Evolutionary conservation across 1,140 invertebrate genomes (phyloP).

Genomic region (Eumeta japonica): DNA sequence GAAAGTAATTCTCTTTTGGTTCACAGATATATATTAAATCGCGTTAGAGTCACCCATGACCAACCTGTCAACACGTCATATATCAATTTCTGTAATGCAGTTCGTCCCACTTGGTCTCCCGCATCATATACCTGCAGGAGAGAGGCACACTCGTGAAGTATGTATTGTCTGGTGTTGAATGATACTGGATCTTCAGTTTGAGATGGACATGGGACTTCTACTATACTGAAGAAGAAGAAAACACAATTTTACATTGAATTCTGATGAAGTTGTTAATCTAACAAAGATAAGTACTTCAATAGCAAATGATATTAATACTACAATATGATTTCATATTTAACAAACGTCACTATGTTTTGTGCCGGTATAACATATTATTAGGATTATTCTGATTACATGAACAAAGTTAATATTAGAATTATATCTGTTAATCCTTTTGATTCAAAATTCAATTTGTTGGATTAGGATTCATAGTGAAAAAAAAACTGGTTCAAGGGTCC

Average conservation of each 20-base stretch:
- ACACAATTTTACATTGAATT: too few species aligned
- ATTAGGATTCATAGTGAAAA: too few species aligned
- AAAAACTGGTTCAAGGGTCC: too few species aligned
- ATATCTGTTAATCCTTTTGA: too few species aligned
- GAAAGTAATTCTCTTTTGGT: too few species aligned
- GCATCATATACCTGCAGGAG: conserved; percentile 48
- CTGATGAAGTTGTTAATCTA: too few species aligned
- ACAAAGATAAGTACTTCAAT: too few species aligned
- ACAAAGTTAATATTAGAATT: too few species aligned
- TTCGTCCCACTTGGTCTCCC: conserved; percentile 35
- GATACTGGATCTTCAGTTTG: conserved; percentile 34
- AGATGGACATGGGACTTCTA: conserved; percentile 42
- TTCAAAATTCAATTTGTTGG: too few species aligned
- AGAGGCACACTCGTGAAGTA: conserved; percentile 40
- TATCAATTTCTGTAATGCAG: conserved; percentile 34
- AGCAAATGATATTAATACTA: background rate
- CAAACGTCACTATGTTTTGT: background rate
- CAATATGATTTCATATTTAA: background rate
- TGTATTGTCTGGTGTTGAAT: conserved; percentile 44
- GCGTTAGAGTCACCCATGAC: conserved; percentile 1
- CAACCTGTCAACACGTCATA: conserved; percentile 47
- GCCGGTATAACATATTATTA: too few species aligned
- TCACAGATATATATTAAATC: too few species aligned
- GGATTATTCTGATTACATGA: too few species aligned
- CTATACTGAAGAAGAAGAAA: conserved; percentile 43